phyloP scores from a whole-genome alignment of 2,888 invertebrate genomes.

The Scaptomyza polygonia region DNA sequence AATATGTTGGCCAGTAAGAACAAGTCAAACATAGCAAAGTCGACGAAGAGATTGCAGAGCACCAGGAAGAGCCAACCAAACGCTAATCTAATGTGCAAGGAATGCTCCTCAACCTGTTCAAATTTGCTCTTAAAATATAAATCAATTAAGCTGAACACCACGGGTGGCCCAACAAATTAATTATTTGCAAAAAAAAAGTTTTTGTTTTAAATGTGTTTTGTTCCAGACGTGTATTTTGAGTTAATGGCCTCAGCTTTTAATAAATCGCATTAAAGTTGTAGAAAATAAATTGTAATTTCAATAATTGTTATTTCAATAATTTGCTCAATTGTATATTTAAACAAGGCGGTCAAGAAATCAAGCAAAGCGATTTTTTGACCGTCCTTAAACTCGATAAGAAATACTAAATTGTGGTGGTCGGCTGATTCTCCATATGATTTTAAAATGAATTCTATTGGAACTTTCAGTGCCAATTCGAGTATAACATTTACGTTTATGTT shows the following conservation, averaged over 20 bases:
- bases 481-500: slow-evolving; percentile 3
- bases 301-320: background rate
- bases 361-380: background rate
- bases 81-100: background rate
- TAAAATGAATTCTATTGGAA: background rate
- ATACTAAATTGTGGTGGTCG: slow-evolving; percentile 12
- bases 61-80: background rate
- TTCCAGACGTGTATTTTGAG: no score
- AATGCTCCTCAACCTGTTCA: background rate
- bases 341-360: background rate
- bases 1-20: background rate
- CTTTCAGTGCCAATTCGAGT: slow-evolving; percentile 27
- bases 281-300: no score
- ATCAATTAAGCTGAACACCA: no score
- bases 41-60: background rate
- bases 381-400: background rate
- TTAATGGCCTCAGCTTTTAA: no score
- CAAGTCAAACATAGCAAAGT: background rate
- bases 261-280: no score
- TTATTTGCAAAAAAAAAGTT: no score
- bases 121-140: background rate
- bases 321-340: background rate
- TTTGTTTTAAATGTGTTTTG: no score
- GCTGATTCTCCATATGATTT: background rate
- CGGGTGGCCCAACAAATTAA: no score